Conservation (phyloP, 2,888 invertebrate species). For the Salpingus planirostris region DNA sequence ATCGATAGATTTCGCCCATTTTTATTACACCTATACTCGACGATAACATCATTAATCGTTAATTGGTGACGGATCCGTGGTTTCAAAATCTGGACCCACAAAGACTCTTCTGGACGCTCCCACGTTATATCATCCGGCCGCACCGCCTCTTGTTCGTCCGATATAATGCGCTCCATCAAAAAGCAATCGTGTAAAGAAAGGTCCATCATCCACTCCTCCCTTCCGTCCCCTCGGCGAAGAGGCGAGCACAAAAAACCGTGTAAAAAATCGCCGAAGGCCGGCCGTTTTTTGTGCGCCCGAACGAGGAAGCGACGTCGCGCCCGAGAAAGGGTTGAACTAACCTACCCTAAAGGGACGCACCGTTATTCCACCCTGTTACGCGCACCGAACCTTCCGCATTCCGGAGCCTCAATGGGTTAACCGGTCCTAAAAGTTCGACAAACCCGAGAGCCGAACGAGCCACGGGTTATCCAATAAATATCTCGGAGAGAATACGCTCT, state of each 20-base stretch:
- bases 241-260: conserved; percentile 20
- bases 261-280: conserved; percentile 28
- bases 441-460: conserved; percentile 9
- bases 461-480: too few relatives aligned
- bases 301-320: conserved; percentile 16
- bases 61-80: too few relatives aligned
- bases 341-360: conserved; percentile 29
- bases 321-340: conserved; percentile 30
- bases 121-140: too few relatives aligned
- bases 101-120: too few relatives aligned
- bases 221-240: conserved; percentile 14
- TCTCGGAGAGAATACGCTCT: too few relatives aligned
- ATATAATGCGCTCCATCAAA: conserved; percentile 10
- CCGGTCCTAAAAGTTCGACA: conserved; percentile 9
- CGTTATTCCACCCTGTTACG: conserved; percentile 30
- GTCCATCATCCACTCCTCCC: conserved; percentile 3
- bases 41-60: too few relatives aligned
- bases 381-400: conserved; percentile 32
- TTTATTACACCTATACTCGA: too few relatives aligned
- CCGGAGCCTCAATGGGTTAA: conserved; percentile 18
- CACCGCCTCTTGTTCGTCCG: too few relatives aligned
- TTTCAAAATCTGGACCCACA: too few relatives aligned
- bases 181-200: conserved; percentile 5
- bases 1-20: too few relatives aligned
- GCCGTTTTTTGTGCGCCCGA: conserved; percentile 1